These are phyloP conservation scores for Andrena bucephala DNA, from an alignment of 2,888 invertebrate species.

Conservation along the genomic window DNA sequence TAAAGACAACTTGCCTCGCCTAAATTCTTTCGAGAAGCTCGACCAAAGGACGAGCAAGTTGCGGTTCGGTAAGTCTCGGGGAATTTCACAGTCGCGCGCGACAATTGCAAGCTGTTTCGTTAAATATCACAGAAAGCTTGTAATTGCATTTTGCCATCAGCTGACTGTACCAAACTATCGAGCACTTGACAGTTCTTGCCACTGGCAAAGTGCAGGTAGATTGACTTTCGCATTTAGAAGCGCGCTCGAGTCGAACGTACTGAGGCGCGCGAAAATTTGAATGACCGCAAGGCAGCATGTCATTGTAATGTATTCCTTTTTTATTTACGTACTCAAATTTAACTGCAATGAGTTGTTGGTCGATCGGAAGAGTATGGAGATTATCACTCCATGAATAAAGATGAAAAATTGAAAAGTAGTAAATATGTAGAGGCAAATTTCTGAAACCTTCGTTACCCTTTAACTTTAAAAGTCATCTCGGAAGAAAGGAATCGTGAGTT, in stretches of 20 bases:
- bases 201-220: constrained; percentile 17
- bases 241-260: not conserved
- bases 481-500: too few relatives aligned
- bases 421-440: too few relatives aligned
- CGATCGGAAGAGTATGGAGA: too few relatives aligned
- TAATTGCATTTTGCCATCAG: constrained; percentile 70
- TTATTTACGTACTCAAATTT: not conserved
- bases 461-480: too few relatives aligned
- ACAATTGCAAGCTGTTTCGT: constrained; percentile 51
- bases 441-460: too few relatives aligned
- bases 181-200: constrained; percentile 61
- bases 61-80: constrained; percentile 15
- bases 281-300: not conserved
- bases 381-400: not conserved
- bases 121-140: constrained; percentile 52
- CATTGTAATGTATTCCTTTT: too few relatives aligned
- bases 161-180: constrained; percentile 69
- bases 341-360: too few relatives aligned
- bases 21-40: constrained; percentile 8
- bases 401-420: not conserved
- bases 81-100: constrained; percentile 34
- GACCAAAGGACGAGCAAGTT: constrained; percentile 2
- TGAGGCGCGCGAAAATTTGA: constrained; percentile 30
- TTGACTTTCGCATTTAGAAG: not conserved
- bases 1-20: constrained; percentile 39